These are phyloP conservation scores for Scomber scombrus DNA, from an alignment of 2,113 vertebrate species.

Conservation along the genomic window DNA sequence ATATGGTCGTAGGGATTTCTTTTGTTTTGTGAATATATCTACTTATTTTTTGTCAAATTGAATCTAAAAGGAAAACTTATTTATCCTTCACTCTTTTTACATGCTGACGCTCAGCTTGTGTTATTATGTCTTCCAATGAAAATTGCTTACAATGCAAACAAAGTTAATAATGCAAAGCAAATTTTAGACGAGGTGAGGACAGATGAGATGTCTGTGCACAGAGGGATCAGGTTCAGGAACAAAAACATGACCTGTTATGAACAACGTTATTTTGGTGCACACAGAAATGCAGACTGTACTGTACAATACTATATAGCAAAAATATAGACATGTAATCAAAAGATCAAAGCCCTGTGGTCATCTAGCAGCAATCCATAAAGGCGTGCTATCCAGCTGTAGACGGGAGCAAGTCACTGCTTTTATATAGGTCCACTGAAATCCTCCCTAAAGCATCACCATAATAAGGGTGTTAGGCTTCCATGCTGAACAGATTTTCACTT, in stretches of 20 bases:
- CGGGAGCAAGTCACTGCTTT: slow-evolving; percentile 38
- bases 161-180: not conserved
- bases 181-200: not conserved
- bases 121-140: not conserved
- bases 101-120: not conserved
- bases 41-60: not conserved
- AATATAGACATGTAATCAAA: slow-evolving; percentile 29
- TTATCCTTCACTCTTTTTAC: too few relatives aligned
- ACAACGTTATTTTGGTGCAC: not conserved
- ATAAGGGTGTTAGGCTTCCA: slow-evolving; percentile 70
- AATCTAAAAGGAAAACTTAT: not conserved
- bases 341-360: slow-evolving; percentile 54
- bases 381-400: slow-evolving; percentile 38
- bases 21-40: too few relatives aligned
- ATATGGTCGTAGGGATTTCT: too few relatives aligned
- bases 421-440: slow-evolving; percentile 48
- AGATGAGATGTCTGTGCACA: not conserved
- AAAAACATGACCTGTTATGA: too few relatives aligned
- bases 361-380: slow-evolving; percentile 40
- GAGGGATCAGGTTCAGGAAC: not conserved
- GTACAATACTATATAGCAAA: not conserved
- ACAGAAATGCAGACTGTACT: slow-evolving; percentile 1
- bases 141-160: not conserved
- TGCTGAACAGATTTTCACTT: slow-evolving; percentile 74
- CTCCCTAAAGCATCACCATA: slow-evolving; percentile 63